Conservation (phyloP, 2,797 vertebrate species). For the Acanthiza pusilla region DNA sequence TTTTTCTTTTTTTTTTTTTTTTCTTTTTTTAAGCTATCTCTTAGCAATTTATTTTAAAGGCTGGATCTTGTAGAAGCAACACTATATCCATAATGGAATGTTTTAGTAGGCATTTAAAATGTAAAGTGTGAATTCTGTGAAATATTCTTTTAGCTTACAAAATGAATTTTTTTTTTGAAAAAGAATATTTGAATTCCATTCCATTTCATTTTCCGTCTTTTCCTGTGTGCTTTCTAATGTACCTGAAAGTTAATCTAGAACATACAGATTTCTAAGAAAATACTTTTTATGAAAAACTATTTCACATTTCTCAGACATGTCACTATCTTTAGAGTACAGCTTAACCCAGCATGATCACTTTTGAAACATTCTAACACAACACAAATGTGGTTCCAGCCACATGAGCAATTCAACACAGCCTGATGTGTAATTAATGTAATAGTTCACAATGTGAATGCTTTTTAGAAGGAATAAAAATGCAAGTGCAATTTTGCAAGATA, state of each 20-base stretch:
- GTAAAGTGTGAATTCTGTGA: neutral
- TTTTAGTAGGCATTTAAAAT: neutral
- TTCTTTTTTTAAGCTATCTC: neutral
- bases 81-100: neutral
- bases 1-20: neutral
- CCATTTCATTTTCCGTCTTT: neutral
- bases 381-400: neutral
- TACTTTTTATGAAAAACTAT: neutral
- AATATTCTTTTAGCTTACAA: neutral
- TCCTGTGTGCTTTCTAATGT: neutral
- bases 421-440: constrained; percentile 46
- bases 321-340: neutral
- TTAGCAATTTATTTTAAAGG: neutral
- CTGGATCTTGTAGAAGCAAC: neutral
- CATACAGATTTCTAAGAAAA: constrained; percentile 8
- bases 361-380: neutral
- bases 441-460: constrained; percentile 15
- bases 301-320: neutral
- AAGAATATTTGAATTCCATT: neutral
- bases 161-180: neutral
- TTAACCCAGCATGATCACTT: constrained; percentile 2
- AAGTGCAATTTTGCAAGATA: constrained; percentile 16
- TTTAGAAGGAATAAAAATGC: constrained; percentile 33
- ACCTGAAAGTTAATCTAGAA: neutral
- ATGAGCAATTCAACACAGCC: neutral